phyloP scores from a whole-genome alignment of 2,888 invertebrate species.

The Erannis defoliaria region DNA sequence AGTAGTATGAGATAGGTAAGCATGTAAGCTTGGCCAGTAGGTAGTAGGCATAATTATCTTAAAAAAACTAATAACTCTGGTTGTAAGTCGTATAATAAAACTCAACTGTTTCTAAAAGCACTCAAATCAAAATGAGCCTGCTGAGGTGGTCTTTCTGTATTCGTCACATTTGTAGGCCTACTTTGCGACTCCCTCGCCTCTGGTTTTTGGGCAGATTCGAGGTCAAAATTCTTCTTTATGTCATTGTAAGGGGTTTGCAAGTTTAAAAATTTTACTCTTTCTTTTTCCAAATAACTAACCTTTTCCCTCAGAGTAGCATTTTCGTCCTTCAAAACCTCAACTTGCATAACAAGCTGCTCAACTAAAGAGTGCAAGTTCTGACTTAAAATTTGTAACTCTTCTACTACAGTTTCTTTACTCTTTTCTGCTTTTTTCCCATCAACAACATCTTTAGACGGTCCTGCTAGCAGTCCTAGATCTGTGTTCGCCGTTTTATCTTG shows the following conservation, averaged over 20 bases:
- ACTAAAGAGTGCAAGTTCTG: slow-evolving; percentile 85
- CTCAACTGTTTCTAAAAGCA: slow-evolving; percentile 65
- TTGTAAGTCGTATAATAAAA: too few relatives aligned
- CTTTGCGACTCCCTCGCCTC: slow-evolving; percentile 48
- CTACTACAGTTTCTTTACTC: slow-evolving; percentile 87
- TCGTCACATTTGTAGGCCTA: slow-evolving; percentile 47
- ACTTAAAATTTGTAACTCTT: slow-evolving; percentile 89
- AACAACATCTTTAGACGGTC: slow-evolving; percentile 53
- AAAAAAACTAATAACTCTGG: too few relatives aligned
- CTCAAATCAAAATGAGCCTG: slow-evolving; percentile 72
- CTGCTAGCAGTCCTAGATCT: slow-evolving; percentile 54
- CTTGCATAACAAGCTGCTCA: slow-evolving; percentile 87
- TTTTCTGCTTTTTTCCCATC: slow-evolving; percentile 87
- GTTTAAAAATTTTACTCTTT: slow-evolving; percentile 78
- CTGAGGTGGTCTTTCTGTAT: slow-evolving; percentile 52
- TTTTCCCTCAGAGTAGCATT: slow-evolving; percentile 86
- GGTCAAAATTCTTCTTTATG: slow-evolving; percentile 45
- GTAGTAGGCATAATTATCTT: neutral
- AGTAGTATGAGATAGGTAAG: too few relatives aligned
- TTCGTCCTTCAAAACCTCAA: slow-evolving; percentile 89
- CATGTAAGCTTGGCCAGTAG: too few relatives aligned
- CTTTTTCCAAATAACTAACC: slow-evolving; percentile 85
- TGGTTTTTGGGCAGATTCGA: slow-evolving; percentile 25
- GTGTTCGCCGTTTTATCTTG: slow-evolving; percentile 56
- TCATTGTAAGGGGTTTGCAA: slow-evolving; percentile 63